Conservation (phyloP, 2,113 vertebrate species). For the Mirza zaza region DNA sequence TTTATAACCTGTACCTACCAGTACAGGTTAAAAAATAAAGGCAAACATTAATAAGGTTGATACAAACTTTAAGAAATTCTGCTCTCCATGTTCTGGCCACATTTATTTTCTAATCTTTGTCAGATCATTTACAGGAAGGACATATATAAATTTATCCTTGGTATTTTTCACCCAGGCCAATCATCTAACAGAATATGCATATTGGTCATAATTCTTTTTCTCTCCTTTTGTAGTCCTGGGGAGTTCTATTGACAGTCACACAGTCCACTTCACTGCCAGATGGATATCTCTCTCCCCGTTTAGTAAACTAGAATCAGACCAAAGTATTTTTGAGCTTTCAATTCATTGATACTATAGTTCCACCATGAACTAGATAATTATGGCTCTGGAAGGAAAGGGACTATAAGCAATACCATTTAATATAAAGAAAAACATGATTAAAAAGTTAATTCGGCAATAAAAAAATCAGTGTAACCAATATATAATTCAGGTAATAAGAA, state of each 20-base stretch:
- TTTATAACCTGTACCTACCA: neutral
- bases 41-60: neutral
- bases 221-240: neutral
- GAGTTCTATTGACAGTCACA: neutral
- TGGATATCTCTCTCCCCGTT: neutral
- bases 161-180: neutral
- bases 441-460: neutral
- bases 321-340: neutral
- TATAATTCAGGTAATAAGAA: neutral
- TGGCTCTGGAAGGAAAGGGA: neutral
- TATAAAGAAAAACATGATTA: neutral
- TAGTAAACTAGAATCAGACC: neutral
- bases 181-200: neutral
- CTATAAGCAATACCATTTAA: neutral
- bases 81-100: fast-evolving
- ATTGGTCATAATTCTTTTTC: neutral
- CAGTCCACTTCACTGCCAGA: neutral
- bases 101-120: neutral
- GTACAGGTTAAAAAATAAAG: neutral
- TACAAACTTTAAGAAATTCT: neutral
- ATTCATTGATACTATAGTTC: neutral
- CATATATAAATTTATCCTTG: neutral
- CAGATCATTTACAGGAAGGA: neutral
- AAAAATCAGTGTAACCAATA: neutral
- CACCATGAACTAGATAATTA: neutral